Evolutionary conservation across 2,797 vertebrate genomes (phyloP), one percentile per base, ranked within the genome.

Genomic region (Streptopelia turtur): DNA sequence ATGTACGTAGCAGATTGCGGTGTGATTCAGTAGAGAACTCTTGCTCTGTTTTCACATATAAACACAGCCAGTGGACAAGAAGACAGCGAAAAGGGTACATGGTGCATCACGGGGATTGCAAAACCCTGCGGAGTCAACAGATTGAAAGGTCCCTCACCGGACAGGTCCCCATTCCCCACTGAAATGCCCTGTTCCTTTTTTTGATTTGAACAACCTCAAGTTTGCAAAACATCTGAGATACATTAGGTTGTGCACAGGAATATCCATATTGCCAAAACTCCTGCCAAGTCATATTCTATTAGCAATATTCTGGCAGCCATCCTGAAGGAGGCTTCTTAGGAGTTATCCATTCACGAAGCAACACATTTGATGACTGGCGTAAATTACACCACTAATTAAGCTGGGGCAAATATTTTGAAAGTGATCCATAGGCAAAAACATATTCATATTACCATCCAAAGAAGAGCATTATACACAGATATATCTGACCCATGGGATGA

Each of bases 21-120:
- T 8, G 35, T 96, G 94, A 87, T 78, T 92, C 71, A 94, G 75
- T 8, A 49, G 77, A 83, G 47, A 84, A 9, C 70, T 31, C 80
- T 80, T 30, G 61, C 24, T 20, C 5, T 28, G 70, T 52, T 39
- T 63, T 77, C 88, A 83, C 64, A 33, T 14, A 63, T 18, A 85
- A 85, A 80, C 59, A 47, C 41, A 15, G 52, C 21, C 39, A 6
- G 74, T 50, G 85, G 61, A 74, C 20, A n/a, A 70, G 83, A 30
- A 13, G 66, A 30, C 82, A 71, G 49, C 27, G 71, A 87, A 71
- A 87, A 68, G 88, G 50, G 31, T 35, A 70, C 2, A 1, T 0
- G 25, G 31, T 21, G 65, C 68, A 64, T 49, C 37, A 43, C 0
- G 25, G 50, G 77, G 45, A 80, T 80, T 80, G 68, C 83, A 97